Percentiles rank a stretch among this genome's conserved stretches.
Conservation (phyloP, 2,113 vertebrate species). For the Otus sunia region DNA sequence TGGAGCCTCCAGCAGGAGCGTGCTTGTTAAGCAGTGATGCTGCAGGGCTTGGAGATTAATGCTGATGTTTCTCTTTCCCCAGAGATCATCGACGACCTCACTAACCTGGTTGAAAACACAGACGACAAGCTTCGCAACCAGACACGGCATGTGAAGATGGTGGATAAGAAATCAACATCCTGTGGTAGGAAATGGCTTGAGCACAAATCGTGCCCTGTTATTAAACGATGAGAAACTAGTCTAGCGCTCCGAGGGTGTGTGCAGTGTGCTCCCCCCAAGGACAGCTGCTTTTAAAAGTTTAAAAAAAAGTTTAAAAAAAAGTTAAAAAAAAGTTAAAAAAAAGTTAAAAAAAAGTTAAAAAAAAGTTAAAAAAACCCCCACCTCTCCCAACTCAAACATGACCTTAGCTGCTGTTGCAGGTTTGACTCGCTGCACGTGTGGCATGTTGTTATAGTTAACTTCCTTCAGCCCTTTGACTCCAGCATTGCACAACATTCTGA, state of each 20-base stretch:
- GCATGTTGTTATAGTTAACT: not conserved
- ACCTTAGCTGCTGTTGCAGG: not conserved
- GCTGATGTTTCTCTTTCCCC: not conserved
- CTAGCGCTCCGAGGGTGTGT: not conserved
- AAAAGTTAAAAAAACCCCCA: not conserved
- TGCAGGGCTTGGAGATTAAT: not conserved
- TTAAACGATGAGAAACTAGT: not conserved
- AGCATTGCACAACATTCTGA: not conserved
- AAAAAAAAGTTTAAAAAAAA: too few relatives aligned
- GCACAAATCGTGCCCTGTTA: not conserved
- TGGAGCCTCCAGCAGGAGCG: not conserved
- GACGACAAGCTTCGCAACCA: conserved; percentile 85
- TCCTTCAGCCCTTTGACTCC: not conserved
- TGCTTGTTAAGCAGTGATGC: not conserved
- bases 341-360: too few relatives aligned
- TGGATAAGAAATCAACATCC: conserved; percentile 90
- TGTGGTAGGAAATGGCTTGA: conserved; percentile 80
- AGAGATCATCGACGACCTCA: conserved; percentile 96
- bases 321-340: too few relatives aligned
- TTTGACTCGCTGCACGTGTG: not conserved
- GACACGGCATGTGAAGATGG: conserved; percentile 84
- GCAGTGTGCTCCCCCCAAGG: rapidly evolving
- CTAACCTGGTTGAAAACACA: conserved; percentile 92
- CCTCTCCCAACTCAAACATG: not conserved
- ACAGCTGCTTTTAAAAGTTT: not conserved